These are phyloP conservation scores for Ursus arctos DNA, from an alignment of 2,113 vertebrate species.

Conservation along the genomic window DNA sequence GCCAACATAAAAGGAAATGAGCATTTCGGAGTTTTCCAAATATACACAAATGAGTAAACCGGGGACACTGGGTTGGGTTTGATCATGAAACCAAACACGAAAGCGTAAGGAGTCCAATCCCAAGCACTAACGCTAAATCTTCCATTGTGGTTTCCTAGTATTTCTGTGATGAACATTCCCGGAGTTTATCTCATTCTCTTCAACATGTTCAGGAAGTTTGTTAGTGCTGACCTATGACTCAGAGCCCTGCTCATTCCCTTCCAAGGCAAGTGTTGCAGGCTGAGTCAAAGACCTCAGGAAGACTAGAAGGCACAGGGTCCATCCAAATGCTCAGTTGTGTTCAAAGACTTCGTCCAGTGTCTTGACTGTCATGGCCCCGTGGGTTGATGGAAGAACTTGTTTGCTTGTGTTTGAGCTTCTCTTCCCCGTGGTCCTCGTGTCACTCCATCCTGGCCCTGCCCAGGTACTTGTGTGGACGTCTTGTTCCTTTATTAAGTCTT, in stretches of 20 bases:
- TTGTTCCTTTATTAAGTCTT: background rate
- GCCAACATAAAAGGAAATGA: background rate
- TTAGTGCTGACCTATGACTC: conserved; percentile 50
- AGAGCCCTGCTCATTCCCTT: background rate
- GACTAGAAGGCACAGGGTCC: background rate
- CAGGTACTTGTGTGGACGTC: accelerated
- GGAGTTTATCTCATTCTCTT: background rate
- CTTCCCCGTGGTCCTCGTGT: background rate
- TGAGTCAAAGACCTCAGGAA: background rate
- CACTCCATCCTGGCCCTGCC: background rate
- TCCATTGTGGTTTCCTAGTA: background rate
- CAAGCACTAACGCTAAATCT: accelerated
- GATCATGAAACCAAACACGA: background rate
- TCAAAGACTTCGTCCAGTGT: background rate
- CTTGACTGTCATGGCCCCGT: background rate
- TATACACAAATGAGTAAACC: background rate
- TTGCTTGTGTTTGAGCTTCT: no score
- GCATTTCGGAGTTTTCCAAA: background rate
- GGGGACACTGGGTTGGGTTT: background rate
- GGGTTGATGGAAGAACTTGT: background rate
- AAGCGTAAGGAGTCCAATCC: background rate
- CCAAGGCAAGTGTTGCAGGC: background rate
- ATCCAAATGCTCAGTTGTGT: background rate
- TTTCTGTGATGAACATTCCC: background rate
- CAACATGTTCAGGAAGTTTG: conserved; percentile 7